Base-by-base conservation (phyloP, 1,140 invertebrate species). In the Cepaea nemoralis region DNA sequence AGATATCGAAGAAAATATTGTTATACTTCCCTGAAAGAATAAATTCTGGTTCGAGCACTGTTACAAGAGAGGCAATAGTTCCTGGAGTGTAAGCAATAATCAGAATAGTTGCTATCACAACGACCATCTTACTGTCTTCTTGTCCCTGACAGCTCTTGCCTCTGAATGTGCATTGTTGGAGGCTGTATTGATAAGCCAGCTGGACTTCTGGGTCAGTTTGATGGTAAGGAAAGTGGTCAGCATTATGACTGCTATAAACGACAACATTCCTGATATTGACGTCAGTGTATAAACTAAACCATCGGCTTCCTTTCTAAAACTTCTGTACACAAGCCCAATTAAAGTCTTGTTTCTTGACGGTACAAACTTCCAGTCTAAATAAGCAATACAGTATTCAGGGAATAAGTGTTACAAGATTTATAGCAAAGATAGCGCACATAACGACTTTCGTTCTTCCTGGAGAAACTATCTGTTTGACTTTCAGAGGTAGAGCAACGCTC, bases 401-500 rank as follows among this genome's bases (percentile, higher is more conserved):
- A 73, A 14, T 35, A 37, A 19, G 70, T 37, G 6, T 22, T 14
- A 73, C 12, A 39, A 37, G 12, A 12, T 14, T 10, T 8, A 14
- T 16, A n/a, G n/a, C n/a, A n/a, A n/a, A n/a, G n/a, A n/a, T n/a
- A n/a, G n/a, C n/a, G n/a, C n/a, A n/a, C n/a, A 73, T 39, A 12
- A 39, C 31, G 35, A 73, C 12, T 55, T 8, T 63, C n/a, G 66
- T 69, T 50, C 63, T 42, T 35, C 5, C 31, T 0, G 39, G 37
- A 0, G 59, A 69, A 6, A 78, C 14, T 2, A 78, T 45, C 5
- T 35, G 40, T 22, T 78, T 67, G 24, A 67, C 31, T 31, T 78
- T 42, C 37, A 78, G 24, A n/a, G 77, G 77, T 1, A 69, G 22
- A 16, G 40, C 6, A 5, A 78, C 33, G 31, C 77, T 69, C 35